Base-by-base conservation (phyloP, 2,797 vertebrate genomes). In the Spea hammondii region DNA sequence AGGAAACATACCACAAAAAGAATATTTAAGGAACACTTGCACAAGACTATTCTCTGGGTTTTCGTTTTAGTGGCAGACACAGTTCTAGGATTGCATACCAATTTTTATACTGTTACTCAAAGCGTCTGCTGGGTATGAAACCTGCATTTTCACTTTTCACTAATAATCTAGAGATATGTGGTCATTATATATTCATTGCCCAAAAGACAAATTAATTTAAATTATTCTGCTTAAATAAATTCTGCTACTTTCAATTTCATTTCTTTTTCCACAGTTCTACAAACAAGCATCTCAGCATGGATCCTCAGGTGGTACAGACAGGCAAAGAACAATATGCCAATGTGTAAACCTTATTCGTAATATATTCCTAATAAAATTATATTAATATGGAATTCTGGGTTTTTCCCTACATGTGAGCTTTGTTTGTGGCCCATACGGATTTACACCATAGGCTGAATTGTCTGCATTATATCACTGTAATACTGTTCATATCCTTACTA, bases 381-480 rank as follows among this genome's bases (percentile, higher is more conserved):
- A 65, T 44, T 64, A 14, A 54, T 79, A 46, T 54, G 5, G 68
- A 79, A 64, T 70, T 4, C 50, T 54, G 55, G n/a, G 17, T 53
- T 53, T 68, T 47, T 74, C 54, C 32, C 14, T 60, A 49, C 32
- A 14, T n/a, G 4, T 64, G 47, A 70, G 71, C 47, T 50, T 70
- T 64, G 55, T 60, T 74, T 64, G 59, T 62, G n/a, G 57, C 60
- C 78, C 45, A 47, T 70, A n/a, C 64, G 78, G 71, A 74, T 55
- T 14, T 32, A 67, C 74, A 57, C 44, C 57, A 54, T 74, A 64
- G 64, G 74, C 46, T 79, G 77, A 70, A 50, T 68, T 13, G 60
- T 79, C 68, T 69, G 70, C 62, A 70, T 64, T 54, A 69, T 79
- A 79, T 64, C 53, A 74, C 32, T 64, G 47, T 74, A 79, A 74